Conservation (phyloP, 1,140 invertebrate species). For the Eumaeus atala region DNA sequence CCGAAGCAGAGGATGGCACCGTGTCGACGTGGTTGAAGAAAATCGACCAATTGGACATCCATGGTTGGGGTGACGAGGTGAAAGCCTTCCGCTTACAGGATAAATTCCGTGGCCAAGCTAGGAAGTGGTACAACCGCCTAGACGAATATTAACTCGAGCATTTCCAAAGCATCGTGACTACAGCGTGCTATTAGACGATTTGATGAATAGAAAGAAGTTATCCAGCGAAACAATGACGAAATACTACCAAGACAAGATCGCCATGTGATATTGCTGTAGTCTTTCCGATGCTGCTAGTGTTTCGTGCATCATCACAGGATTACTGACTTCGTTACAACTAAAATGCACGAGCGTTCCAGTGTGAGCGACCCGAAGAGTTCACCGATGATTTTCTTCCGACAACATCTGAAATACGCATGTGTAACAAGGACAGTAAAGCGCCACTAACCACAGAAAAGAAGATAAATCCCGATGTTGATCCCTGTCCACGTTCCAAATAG, state of each 20-base stretch:
- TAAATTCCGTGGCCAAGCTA: no score
- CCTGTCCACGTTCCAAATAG: slow-evolving; percentile 30
- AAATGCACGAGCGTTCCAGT: no score
- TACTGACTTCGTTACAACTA: slow-evolving; percentile 34
- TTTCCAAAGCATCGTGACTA: no score
- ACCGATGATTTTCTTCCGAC: slow-evolving; percentile 26
- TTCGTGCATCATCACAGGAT: slow-evolving; percentile 44
- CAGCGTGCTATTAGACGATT: no score
- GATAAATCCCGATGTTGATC: slow-evolving; percentile 22
- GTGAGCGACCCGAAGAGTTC: slow-evolving; percentile 33
- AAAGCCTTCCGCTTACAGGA: no score
- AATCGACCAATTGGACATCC: no score
- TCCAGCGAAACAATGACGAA: slow-evolving; percentile 35
- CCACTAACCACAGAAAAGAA: neutral
- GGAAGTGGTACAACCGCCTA: no score
- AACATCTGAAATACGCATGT: neutral
- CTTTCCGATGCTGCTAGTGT: slow-evolving; percentile 35
- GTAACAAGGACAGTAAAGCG: neutral
- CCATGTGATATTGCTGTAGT: slow-evolving; percentile 42
- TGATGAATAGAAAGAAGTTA: slow-evolving; percentile 33
- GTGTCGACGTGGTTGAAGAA: no score
- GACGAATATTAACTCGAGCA: no score
- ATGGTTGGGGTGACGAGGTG: no score
- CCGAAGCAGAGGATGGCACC: no score
- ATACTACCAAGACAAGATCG: slow-evolving; percentile 42